Base-by-base conservation (phyloP, 2,888 invertebrate species). In the Augiades crinisus region DNA sequence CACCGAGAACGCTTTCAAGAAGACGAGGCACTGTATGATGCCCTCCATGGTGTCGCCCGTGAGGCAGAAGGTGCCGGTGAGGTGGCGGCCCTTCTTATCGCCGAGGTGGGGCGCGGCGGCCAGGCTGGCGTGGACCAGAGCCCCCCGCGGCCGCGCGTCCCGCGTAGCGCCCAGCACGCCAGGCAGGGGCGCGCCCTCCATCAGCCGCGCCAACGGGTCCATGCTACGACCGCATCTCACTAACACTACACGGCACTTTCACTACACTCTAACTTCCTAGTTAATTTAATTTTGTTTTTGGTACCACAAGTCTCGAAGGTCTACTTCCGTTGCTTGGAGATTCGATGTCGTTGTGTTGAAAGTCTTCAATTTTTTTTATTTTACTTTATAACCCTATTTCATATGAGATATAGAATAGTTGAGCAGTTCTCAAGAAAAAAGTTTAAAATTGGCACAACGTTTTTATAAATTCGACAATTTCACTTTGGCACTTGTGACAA, bases 11-110 rank as follows among this genome's bases (percentile, higher is more conserved):
- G 96, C 96, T 86, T 96, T 97, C 75, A 96, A 93, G 90, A 96
- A 96, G 68, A 97, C 97, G 70, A 97, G 92, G 81, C 96, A 96
- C 90, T 97, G 96, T 76, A 97, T 96, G 75, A 97, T 96, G 66
- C 96, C 96, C 78, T 97, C 96, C 96, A 97, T 96, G 55, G 96
- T 96, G 85, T 96, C 96, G 47, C 96, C 96, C 38, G 96, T 95
- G 55, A 96, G 92, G 73, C 96, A 96, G 87, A 97, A 96, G 46
- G 96, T 96, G 65, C 96, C 96, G 12, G 95, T 95, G 59, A 96
- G 91, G 75, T 96, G 96, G 59, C 96, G 91, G 62, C 95, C 95
- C 75, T 95, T 94, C 70, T 95, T 93, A 68, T 88, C 89, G 1
- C 83, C 85, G 27, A 95, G 93, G 46, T 94, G 92, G 49, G 95